These are phyloP conservation scores for Potamarius usumacintae DNA, from an alignment of 2,113 vertebrate species.

Conservation along the genomic window DNA sequence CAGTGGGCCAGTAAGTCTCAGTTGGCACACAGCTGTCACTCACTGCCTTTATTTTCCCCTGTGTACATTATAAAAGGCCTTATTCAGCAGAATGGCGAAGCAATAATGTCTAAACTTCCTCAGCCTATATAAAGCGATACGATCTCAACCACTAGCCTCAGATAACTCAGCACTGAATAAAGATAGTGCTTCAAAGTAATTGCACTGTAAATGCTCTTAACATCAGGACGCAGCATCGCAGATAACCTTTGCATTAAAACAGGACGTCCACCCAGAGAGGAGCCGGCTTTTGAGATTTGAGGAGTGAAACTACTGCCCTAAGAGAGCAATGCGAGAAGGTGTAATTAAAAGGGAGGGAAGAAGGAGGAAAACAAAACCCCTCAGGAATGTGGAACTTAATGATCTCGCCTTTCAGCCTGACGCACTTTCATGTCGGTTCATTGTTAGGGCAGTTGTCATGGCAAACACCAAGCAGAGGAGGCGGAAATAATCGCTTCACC, in stretches of 20 bases:
- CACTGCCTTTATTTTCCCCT: background rate
- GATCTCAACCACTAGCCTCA: constrained; percentile 69
- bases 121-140: constrained; percentile 59
- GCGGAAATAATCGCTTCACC: constrained; percentile 9
- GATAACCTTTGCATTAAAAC: constrained; percentile 44
- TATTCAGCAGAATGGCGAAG: constrained; percentile 32
- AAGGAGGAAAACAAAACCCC: constrained; percentile 40
- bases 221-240: constrained; percentile 17
- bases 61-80: background rate
- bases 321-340: constrained; percentile 71
- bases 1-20: background rate
- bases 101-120: constrained; percentile 24
- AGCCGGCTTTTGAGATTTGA: constrained; percentile 22
- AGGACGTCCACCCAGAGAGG: background rate
- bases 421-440: constrained; percentile 12
- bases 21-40: background rate
- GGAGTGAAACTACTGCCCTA: constrained; percentile 65
- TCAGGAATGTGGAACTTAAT: constrained; percentile 40
- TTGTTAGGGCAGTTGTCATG: constrained; percentile 3
- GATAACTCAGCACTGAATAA: constrained; percentile 59
- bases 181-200: constrained; percentile 43
- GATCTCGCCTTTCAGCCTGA: constrained; percentile 16
- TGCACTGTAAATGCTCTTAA: constrained; percentile 31
- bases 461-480: background rate
- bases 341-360: constrained; percentile 71